Percentiles rank a stretch among this genome's conserved stretches.
Evolutionary conservation across 2,113 vertebrate species (phyloP).

Genomic region (Lamprologus tigripictilis): DNA sequence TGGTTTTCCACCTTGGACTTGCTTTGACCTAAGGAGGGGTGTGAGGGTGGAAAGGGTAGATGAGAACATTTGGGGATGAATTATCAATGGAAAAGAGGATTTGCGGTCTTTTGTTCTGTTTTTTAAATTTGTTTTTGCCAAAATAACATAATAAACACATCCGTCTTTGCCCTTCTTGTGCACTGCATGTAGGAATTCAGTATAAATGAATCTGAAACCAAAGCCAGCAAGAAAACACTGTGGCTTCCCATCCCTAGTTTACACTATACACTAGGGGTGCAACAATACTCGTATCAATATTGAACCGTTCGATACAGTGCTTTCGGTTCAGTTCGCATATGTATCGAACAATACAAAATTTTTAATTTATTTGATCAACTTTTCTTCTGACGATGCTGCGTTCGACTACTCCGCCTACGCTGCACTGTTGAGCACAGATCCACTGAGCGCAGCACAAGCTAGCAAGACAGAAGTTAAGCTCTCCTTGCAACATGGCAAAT

Average conservation of each 20-base stretch:
- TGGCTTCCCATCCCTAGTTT: not conserved
- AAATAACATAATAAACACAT: not conserved
- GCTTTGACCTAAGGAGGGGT: not conserved
- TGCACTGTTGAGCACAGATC: fast-evolving
- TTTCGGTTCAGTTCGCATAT: no score
- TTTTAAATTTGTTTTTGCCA: not conserved
- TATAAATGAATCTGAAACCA: not conserved
- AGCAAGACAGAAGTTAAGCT: no score
- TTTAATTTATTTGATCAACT: no score
- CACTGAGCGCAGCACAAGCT: no score
- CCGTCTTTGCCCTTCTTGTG: not conserved
- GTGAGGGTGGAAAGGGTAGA: not conserved
- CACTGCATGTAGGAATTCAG: not conserved
- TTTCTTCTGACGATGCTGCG: no score
- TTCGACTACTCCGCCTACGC: no score
- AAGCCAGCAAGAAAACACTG: not conserved
- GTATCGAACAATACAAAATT: no score
- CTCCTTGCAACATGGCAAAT: no score
- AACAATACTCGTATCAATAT: no score
- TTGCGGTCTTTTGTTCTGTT: not conserved
- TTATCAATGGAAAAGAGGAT: not conserved
- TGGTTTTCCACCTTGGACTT: not conserved
- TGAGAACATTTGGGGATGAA: not conserved
- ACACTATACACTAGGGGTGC: not conserved
- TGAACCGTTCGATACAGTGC: no score